These are phyloP conservation scores for Frankliniella fusca DNA, from an alignment of 2,888 invertebrate genomes.

Conservation along the genomic window DNA sequence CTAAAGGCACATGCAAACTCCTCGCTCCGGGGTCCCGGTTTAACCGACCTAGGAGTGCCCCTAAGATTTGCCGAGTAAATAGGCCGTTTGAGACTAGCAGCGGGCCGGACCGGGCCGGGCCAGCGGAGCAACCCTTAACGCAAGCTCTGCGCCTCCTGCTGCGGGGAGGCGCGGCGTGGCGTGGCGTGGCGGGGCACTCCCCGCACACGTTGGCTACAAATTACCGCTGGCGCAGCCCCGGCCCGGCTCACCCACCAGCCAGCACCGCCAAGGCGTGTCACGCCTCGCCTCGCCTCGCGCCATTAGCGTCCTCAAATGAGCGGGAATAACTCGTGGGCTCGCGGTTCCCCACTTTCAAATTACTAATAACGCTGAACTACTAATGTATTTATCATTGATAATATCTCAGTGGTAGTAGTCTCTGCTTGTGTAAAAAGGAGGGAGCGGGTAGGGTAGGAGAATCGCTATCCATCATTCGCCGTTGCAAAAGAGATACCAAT, in stretches of 20 bases:
- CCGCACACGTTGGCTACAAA: neutral
- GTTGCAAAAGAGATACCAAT: no score
- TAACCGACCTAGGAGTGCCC: slow-evolving; percentile 5
- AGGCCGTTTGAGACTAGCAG: neutral
- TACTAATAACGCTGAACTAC: no score
- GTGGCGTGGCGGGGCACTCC: neutral
- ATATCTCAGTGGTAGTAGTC: no score
- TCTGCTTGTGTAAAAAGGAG: no score
- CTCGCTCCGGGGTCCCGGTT: no score
- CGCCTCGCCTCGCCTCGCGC: neutral
- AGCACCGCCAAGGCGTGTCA: neutral
- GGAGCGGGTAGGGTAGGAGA: no score
- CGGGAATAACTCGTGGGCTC: no score
- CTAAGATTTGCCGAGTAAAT: neutral
- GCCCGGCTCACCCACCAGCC: neutral
- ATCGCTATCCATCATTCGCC: no score
- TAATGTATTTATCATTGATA: no score
- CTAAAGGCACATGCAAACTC: no score
- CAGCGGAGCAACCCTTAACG: neutral
- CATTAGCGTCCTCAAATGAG: neutral
- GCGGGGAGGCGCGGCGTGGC: no score
- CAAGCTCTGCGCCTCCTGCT: neutral
- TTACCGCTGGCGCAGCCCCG: neutral
- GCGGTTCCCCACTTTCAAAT: no score
- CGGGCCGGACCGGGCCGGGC: neutral